phyloP scores from a whole-genome alignment of 35 echinoderm and acorn worm species.

The Heliocidaris erythrogramma region DNA sequence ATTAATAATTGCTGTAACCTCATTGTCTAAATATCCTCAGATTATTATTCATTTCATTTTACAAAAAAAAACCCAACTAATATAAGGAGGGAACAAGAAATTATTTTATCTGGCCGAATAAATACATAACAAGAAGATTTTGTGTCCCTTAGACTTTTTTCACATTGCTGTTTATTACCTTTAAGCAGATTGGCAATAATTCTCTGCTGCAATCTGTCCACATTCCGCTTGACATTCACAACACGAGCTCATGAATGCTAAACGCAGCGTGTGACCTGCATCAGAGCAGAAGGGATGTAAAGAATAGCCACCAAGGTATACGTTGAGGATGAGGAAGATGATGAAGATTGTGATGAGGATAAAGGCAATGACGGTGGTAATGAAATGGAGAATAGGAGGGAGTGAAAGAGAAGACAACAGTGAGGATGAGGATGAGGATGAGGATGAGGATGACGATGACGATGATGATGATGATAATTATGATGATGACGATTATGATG shows the following conservation, averaged over 20 bases:
- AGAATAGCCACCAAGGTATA: background rate
- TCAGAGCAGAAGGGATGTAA: background rate
- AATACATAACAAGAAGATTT: too few relatives aligned
- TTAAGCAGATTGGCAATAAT: slow-evolving; percentile 5
- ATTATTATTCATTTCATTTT: too few relatives aligned
- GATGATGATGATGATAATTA: background rate
- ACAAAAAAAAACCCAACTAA: too few relatives aligned
- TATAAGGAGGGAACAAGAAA: too few relatives aligned
- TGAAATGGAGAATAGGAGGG: background rate
- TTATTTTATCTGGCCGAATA: too few relatives aligned
- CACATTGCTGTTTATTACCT: background rate
- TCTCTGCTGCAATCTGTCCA: background rate
- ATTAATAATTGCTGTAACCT: too few relatives aligned
- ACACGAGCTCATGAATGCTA: slow-evolving; percentile 1
- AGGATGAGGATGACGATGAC: background rate
- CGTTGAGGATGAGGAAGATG: background rate
- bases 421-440: background rate
- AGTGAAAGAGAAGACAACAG: background rate
- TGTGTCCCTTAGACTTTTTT: too few relatives aligned
- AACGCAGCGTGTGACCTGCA: background rate
- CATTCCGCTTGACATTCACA: background rate
- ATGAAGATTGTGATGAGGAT: background rate
- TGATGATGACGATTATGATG: background rate
- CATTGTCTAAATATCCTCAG: too few relatives aligned
- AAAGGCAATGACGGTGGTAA: background rate